Evolutionary conservation across 2,888 invertebrate species (phyloP), one percentile per base, ranked within the genome.

Genomic region (Luperina nickerlii): DNA sequence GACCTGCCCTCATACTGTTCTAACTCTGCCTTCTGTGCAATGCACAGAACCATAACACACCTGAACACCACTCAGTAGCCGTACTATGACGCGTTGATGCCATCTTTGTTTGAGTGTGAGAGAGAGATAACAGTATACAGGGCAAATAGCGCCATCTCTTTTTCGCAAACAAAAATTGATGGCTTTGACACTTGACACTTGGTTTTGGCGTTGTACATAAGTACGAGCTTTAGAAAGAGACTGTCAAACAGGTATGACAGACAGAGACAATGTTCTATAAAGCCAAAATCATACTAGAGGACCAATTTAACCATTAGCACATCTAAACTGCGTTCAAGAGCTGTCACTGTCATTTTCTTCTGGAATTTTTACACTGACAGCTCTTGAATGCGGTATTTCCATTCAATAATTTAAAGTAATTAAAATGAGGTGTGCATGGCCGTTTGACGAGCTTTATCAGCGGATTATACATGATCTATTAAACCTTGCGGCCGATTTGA

Each of bases 401-500:
- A 54, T 48, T 13, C 27, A 78, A 48, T 63, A 63, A 38, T 65
- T 42, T 45, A 38, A 72, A 68, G 62, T 72, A 54, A 72, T 68
- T 83, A 72, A 79, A 72, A 51, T 45, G 45, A 72, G 32, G 66
- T 67, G 9, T 85, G 85, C 75, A 85, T 82, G 84, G 63, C 65
- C 65, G 38, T 48, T 78, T 79, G 69, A 78, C 54, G 68, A 63
- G 76, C 67, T 76, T 84, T 74, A 78, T 85, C 73, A 82, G 65
- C 60, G n/a, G 70, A 82, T 85, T 82, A 79, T 75, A 76, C 72
- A 78, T 88, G 88, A 87, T 87, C 87, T 81, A 88, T 68, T 82
- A 82, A 79, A 65, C 54, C 11, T 68, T 75, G 71, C 65, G 78
- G 76, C 63, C 66, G 72, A 76, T 78, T 79, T 74, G 57, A 70